phyloP scores from a whole-genome alignment of 1,140 invertebrate genomes.

The Brachionus angularis region DNA sequence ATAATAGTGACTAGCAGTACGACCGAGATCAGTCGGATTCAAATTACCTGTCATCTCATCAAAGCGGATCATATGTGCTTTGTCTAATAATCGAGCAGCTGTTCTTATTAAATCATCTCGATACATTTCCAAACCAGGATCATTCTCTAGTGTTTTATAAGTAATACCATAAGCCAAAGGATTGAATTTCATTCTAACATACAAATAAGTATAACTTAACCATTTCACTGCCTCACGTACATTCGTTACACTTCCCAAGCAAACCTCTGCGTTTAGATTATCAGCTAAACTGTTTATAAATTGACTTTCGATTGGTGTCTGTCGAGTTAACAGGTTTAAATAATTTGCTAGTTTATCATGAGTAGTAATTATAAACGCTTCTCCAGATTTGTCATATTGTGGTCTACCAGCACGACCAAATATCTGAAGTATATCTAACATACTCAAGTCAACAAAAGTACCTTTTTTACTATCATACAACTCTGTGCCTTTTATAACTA shows the following conservation, averaged over 20 bases:
- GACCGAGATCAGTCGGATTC: conserved; percentile 75
- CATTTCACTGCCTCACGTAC: conserved; percentile 92
- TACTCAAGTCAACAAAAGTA: conserved; percentile 86
- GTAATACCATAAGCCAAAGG: conserved; percentile 82
- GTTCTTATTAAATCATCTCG: conserved; percentile 71
- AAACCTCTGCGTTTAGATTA: conserved; percentile 94
- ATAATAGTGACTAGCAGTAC: conserved; percentile 95
- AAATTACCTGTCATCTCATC: conserved; percentile 77
- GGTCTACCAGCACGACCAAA: conserved; percentile 94
- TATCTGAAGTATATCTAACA: conserved; percentile 97
- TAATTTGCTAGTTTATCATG: conserved; percentile 90
- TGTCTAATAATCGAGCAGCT: conserved; percentile 79
- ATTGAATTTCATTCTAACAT: conserved; percentile 86
- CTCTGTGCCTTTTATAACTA: conserved; percentile 92
- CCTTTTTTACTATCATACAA: conserved; percentile 94
- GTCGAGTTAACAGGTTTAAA: conserved; percentile 84
- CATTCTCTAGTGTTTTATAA: conserved; percentile 64
- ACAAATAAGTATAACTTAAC: conserved; percentile 94
- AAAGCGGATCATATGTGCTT: conserved; percentile 87
- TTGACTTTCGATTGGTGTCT: conserved; percentile 96
- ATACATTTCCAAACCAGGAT: conserved; percentile 70
- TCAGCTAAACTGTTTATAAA: conserved; percentile 85
- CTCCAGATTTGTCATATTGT: conserved; percentile 69
- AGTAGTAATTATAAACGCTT: conserved; percentile 90
- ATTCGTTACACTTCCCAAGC: conserved; percentile 84